Evolutionary conservation across 2,113 vertebrate species (phyloP).

Genomic region (Piaya cayana): DNA sequence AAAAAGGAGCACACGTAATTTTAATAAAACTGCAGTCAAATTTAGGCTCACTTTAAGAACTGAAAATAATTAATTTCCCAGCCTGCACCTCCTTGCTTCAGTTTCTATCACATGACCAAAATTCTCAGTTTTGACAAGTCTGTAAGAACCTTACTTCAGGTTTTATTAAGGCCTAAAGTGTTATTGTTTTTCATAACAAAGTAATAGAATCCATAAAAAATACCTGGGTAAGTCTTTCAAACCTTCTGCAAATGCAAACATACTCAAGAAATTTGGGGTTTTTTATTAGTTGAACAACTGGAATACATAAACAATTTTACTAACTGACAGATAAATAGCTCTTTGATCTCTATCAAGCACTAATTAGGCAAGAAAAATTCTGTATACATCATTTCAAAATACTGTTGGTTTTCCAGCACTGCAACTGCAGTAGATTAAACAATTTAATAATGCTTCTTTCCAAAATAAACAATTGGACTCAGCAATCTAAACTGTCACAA

Average conservation of each 20-base stretch:
- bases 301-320: neutral
- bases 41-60: neutral
- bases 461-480: neutral
- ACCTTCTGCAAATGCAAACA: neutral
- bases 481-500: neutral
- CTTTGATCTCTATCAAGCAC: neutral
- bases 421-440: neutral
- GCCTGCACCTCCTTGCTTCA: neutral
- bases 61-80: neutral
- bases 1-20: neutral
- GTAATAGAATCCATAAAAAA: neutral
- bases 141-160: neutral
- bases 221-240: neutral
- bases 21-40: neutral
- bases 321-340: neutral
- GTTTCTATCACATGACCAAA: neutral
- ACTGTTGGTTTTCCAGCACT: neutral
- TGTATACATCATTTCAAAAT: neutral
- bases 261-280: neutral
- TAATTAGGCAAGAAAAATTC: neutral
- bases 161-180: neutral
- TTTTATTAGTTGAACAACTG: neutral
- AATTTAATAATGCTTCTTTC: neutral
- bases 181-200: neutral
- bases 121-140: neutral